Evolutionary conservation across 2,797 vertebrate genomes (phyloP).

Genomic region (Sebastes kiyomatsui): DNA sequence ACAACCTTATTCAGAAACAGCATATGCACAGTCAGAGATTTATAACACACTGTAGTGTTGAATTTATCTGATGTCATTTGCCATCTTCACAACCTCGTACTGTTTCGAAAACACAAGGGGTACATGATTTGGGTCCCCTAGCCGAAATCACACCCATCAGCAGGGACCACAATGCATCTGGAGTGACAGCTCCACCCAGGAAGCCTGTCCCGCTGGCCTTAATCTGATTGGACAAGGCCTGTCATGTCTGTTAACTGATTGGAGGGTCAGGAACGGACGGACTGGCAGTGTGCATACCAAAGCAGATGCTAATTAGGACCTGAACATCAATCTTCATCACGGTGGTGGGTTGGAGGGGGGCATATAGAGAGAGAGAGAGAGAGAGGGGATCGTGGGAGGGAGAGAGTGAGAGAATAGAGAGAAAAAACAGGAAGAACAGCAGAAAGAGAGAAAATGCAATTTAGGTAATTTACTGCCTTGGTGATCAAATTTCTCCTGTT

Average conservation of each 20-base stretch:
- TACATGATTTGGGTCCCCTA: conserved; percentile 21
- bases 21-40: neutral
- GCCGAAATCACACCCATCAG: conserved; percentile 52
- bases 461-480: conserved; percentile 39
- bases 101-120: neutral
- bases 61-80: neutral
- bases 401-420: neutral
- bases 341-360: conserved; percentile 1
- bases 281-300: conserved; percentile 67
- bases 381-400: neutral
- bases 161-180: conserved; percentile 37
- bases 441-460: conserved; percentile 42
- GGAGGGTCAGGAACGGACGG: conserved; percentile 62
- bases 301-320: conserved; percentile 80
- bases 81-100: neutral
- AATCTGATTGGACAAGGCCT: conserved; percentile 79
- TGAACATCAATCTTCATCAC: conserved; percentile 75
- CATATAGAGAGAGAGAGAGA: neutral
- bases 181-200: conserved; percentile 75
- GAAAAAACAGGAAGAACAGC: neutral
- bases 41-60: neutral
- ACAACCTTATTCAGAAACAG: neutral
- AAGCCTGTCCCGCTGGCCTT: conserved; percentile 63
- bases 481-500: conserved; percentile 37
- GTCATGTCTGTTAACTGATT: conserved; percentile 75